These are phyloP conservation scores for Stomatorhinus ivindoensis DNA, from an alignment of 2,113 vertebrate genomes.

Conservation along the genomic window DNA sequence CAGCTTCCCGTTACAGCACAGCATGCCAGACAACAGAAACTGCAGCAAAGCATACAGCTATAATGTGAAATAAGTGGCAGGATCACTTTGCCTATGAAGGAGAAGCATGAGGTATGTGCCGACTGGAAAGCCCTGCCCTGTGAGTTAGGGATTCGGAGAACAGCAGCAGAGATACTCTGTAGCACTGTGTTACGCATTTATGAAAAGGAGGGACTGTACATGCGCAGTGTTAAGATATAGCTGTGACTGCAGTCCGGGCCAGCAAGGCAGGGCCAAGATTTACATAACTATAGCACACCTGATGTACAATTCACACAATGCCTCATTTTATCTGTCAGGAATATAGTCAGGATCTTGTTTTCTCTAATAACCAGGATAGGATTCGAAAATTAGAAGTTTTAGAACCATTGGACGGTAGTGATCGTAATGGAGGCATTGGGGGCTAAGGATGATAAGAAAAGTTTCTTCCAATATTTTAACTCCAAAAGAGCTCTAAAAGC, in stretches of 20 bases:
- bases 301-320: not conserved
- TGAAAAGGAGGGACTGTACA: not conserved
- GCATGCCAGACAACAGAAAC: not conserved
- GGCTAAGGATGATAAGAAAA: no score
- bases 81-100: not conserved
- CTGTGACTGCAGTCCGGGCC: not conserved
- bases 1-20: constrained; percentile 9
- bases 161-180: not conserved
- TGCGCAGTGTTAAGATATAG: not conserved
- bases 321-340: not conserved
- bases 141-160: not conserved
- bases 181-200: not conserved
- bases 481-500: no score
- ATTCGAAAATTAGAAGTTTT: no score
- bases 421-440: no score
- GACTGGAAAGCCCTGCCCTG: not conserved
- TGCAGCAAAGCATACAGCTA: not conserved
- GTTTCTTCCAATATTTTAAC: no score
- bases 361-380: no score
- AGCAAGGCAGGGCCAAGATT: not conserved
- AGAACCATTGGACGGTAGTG: no score
- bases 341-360: not conserved
- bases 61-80: not conserved
- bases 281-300: not conserved
- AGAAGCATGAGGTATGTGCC: not conserved